Evolutionary conservation across 2,797 vertebrate species (phyloP).

Genomic region (Parambassis ranga): DNA sequence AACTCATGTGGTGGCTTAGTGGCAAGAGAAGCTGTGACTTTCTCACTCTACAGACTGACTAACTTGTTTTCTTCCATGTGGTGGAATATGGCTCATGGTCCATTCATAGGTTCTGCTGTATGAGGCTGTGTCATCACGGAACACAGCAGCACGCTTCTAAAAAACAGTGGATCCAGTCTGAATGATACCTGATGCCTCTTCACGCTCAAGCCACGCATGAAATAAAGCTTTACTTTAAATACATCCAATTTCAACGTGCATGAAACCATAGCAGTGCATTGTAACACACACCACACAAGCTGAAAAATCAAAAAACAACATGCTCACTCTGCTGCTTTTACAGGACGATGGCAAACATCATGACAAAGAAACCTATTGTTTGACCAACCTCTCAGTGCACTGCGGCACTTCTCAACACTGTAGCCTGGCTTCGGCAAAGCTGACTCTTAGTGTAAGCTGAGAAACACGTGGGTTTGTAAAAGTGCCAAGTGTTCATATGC

Average conservation of each 20-base stretch:
- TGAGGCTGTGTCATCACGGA: conserved; percentile 18
- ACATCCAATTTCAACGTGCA: conserved; percentile 19
- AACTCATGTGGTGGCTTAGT: conserved; percentile 48
- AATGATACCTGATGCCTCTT: conserved; percentile 10
- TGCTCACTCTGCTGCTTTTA: conserved; percentile 1
- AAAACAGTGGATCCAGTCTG: not conserved
- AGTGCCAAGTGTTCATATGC: conserved; percentile 31
- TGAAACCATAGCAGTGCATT: not conserved
- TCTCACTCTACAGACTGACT: conserved; percentile 47
- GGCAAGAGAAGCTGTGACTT: conserved; percentile 50
- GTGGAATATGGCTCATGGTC: conserved; percentile 25
- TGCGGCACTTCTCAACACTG: conserved; percentile 1
- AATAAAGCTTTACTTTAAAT: conserved; percentile 17
- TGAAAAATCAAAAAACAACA: not conserved
- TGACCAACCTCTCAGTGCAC: not conserved
- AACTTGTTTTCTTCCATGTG: conserved; percentile 56
- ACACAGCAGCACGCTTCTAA: not conserved
- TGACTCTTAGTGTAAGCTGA: not conserved
- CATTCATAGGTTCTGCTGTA: conserved; percentile 40
- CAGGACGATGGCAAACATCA: not conserved
- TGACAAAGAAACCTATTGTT: conserved; percentile 23
- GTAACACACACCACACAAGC: not conserved
- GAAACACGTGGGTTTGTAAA: conserved; percentile 27
- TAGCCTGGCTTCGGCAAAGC: not conserved
- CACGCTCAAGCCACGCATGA: not conserved